Conservation (phyloP, 2,797 vertebrate genomes). For the Phyllotis vaccarum region DNA sequence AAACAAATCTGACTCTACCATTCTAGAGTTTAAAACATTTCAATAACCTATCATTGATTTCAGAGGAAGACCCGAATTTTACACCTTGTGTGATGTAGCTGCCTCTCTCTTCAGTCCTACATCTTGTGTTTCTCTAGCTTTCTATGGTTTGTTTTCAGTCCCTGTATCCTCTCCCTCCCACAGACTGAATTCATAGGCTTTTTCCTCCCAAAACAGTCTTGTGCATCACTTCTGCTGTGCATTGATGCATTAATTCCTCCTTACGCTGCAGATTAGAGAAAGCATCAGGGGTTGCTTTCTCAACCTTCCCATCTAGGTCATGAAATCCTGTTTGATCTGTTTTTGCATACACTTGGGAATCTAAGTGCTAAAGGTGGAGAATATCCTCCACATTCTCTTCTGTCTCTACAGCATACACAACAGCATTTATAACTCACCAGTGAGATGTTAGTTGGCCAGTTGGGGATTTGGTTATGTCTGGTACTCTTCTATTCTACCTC, state of each 20-base stretch:
- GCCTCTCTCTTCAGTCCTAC: neutral
- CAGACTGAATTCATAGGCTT: neutral
- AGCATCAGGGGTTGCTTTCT: neutral
- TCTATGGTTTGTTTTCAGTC: neutral
- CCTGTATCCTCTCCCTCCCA: neutral
- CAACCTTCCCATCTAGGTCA: neutral
- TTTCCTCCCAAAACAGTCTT: neutral
- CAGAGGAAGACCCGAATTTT: neutral
- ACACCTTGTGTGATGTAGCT: neutral
- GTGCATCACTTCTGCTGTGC: neutral
- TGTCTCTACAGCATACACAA: neutral
- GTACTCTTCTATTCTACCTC: neutral
- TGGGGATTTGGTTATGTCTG: neutral
- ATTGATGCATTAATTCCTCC: slow-evolving; percentile 1
- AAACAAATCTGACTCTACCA: neutral
- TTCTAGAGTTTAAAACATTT: neutral
- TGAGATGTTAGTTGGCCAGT: neutral
- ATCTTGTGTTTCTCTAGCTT: neutral
- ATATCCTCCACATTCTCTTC: neutral
- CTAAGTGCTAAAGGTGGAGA: neutral
- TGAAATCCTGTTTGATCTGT: neutral
- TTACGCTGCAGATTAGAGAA: neutral
- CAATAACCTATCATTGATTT: neutral
- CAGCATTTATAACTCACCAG: neutral
- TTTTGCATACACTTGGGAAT: neutral